A percentile compares a stretch with the other conserved stretches of the same genome.
phyloP scores from a whole-genome alignment of 2,888 invertebrate genomes.

The Callimorpha dominula region DNA sequence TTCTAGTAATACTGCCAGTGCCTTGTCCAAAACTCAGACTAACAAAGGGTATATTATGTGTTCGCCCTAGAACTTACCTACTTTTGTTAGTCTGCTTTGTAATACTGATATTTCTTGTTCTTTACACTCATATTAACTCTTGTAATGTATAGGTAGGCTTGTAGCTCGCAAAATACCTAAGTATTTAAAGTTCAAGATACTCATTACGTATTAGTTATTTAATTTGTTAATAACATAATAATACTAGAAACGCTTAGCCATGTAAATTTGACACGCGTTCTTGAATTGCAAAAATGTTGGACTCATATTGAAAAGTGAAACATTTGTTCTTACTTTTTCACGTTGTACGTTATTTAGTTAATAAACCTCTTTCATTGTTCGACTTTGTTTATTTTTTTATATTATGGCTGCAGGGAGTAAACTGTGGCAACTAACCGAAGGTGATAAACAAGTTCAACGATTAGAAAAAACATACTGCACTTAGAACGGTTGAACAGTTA shows the following conservation, averaged over 20 bases:
- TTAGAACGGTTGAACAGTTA: too few relatives aligned
- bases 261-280: background rate
- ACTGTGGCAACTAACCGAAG: too few relatives aligned
- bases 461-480: too few relatives aligned
- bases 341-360: constrained; percentile 1
- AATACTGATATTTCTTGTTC: background rate
- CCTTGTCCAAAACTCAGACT: background rate
- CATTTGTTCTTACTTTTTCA: background rate
- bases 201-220: too few relatives aligned
- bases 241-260: background rate
- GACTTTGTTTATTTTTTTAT: background rate
- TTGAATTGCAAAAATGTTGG: background rate
- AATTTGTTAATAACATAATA: too few relatives aligned
- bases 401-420: background rate
- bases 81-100: background rate
- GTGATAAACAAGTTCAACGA: too few relatives aligned
- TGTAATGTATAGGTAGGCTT: background rate
- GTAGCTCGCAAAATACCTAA: background rate
- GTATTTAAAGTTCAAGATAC: background rate
- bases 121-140: background rate
- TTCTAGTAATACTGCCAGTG: background rate
- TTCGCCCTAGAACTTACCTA: background rate
- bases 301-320: background rate
- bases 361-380: constrained; percentile 5
- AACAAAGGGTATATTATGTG: background rate